These are phyloP conservation scores for Labeo calbasu DNA, from an alignment of 2,797 vertebrate species.

Conservation along the genomic window DNA sequence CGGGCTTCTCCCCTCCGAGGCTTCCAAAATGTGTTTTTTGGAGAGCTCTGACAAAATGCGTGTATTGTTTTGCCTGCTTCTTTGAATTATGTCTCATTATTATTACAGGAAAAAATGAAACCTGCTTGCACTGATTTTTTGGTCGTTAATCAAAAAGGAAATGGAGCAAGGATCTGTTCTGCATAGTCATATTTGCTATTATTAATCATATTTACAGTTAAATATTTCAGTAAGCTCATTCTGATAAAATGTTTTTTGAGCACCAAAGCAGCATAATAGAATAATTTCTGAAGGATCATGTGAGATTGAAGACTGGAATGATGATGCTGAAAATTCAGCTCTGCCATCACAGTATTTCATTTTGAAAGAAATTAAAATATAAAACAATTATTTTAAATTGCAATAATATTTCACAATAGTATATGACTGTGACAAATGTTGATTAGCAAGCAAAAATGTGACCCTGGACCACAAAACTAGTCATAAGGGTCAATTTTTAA, in stretches of 20 bases:
- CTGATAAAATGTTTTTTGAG: background rate
- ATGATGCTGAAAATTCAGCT: background rate
- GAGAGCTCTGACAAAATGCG: slow-evolving; percentile 22
- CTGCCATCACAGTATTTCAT: background rate
- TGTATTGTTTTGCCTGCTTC: slow-evolving; percentile 3
- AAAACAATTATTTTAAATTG: background rate
- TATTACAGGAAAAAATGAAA: background rate
- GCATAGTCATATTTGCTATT: background rate
- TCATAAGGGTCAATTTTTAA: too few species aligned
- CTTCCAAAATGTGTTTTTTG: slow-evolving; percentile 23
- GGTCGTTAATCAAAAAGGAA: background rate
- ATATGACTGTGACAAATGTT: background rate
- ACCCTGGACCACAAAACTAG: too few species aligned
- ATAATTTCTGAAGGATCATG: background rate
- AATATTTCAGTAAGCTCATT: background rate
- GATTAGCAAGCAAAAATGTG: background rate
- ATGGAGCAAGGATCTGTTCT: background rate
- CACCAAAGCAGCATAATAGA: background rate
- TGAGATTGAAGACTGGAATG: background rate
- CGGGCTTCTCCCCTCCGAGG: slow-evolving; percentile 19
- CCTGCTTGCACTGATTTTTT: background rate
- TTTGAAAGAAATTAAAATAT: background rate
- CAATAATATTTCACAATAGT: background rate
- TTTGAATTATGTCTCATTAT: slow-evolving; percentile 20
- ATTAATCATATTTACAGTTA: background rate